Evolutionary conservation across 2,797 vertebrate genomes (phyloP), one percentile per base, ranked within the genome.

Genomic region (Pseudocheirus occidentalis): DNA sequence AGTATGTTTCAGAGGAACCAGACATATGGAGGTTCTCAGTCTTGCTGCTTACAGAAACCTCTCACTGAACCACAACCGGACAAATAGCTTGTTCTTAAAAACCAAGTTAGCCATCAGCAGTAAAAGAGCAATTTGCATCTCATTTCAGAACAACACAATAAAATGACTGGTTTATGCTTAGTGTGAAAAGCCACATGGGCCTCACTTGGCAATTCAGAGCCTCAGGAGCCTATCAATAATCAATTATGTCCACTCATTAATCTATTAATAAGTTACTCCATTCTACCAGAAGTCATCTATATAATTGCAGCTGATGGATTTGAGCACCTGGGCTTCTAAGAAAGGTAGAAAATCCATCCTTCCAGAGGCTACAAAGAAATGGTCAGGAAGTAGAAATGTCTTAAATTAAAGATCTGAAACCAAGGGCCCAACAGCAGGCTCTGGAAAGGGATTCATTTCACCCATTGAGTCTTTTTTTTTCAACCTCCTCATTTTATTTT

Each of bases 321-420:
- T 93, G 93, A 93, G 53, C 12, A 21, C 62, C 34, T 81, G 24
- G 34, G 27, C 55, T 5, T 21, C 94, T 53, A 90, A 66, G 5
- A 73, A 24, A 5, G 34, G 55, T 93, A 10, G 81, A 93, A 95
- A 56, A n/a, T 0, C 24, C 40, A 92, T 52, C 54, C 50, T 95
- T 93, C 54, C 87, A 87, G 12, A n/a, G 27, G 91, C 6, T 50
- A 62, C 40, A 7, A 52, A 55, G 18, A 66, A 59, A 9, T 0
- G 29, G 55, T 24, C 18, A 93, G 46, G 90, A 94, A 95, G 93
- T 95, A 62, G 81, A 46, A 50, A 46, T 57, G 28, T 34, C 31
- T 31, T 4, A 92, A 96, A 95, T 93, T 40, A 55, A 21, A 46
- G 7, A 56, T 73, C 92, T 66, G 58, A 94, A 34, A 90, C 27